These are phyloP conservation scores for Troides oblongomaculatus DNA, from an alignment of 2,888 invertebrate genomes.

Conservation along the genomic window DNA sequence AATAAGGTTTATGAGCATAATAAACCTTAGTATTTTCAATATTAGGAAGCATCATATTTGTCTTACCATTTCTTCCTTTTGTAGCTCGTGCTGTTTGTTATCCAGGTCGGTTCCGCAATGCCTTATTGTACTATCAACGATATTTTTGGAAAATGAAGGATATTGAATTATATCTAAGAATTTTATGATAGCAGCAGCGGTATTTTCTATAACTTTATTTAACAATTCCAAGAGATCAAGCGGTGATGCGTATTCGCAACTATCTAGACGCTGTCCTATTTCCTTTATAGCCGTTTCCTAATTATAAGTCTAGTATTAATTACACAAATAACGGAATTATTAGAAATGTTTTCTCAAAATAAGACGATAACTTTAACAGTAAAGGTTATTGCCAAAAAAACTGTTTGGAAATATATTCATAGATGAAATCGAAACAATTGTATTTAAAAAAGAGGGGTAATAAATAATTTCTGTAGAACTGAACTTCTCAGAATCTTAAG, in stretches of 20 bases:
- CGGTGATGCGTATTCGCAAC: constrained; percentile 38
- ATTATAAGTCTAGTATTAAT: constrained; percentile 7
- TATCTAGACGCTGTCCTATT: constrained; percentile 46
- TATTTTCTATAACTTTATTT: constrained; percentile 44
- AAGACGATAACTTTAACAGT: no score
- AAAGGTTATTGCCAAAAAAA: no score
- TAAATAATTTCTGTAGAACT: no score
- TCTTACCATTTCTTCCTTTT: constrained; percentile 61
- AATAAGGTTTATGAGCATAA: no score
- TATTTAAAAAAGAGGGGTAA: no score
- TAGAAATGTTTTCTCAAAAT: no score
- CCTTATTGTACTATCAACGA: constrained; percentile 34
- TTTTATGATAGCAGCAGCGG: constrained; percentile 46
- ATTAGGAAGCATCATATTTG: neutral
- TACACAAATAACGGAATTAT: neutral
- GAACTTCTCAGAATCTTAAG: no score
- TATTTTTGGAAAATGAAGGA: constrained; percentile 29
- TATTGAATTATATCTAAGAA: constrained; percentile 50
- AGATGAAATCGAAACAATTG: no score
- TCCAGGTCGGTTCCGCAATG: constrained; percentile 55
- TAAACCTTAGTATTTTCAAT: neutral
- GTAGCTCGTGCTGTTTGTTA: constrained; percentile 50
- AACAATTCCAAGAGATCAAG: constrained; percentile 46
- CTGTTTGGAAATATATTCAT: no score
- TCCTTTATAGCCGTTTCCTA: constrained; percentile 45